phyloP scores from a whole-genome alignment of 2,797 vertebrate species.

The Acomys russatus region DNA sequence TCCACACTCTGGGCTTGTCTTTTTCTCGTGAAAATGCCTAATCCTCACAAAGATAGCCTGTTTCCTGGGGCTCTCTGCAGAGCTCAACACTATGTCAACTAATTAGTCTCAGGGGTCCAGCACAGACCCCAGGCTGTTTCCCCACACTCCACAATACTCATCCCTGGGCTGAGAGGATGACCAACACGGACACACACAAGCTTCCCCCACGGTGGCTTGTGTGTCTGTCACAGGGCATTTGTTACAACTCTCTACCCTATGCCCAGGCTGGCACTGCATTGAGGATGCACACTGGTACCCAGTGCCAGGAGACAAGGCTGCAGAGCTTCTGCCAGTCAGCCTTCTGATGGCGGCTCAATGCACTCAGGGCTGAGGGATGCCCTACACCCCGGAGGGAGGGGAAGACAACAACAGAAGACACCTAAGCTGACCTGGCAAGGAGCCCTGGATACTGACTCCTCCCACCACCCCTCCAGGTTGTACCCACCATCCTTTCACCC shows the following conservation, averaged over 20 bases:
- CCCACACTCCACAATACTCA: fast-evolving
- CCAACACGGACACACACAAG: fast-evolving
- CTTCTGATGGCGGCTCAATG: background rate
- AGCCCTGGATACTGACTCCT: background rate
- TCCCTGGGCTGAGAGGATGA: background rate
- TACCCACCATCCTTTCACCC: background rate
- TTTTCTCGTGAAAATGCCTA: background rate
- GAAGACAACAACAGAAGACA: background rate
- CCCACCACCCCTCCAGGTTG: background rate
- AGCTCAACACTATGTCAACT: fast-evolving
- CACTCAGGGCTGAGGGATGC: background rate
- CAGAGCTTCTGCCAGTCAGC: background rate
- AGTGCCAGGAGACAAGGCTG: background rate
- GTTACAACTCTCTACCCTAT: background rate
- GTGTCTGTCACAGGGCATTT: background rate
- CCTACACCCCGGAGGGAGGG: background rate
- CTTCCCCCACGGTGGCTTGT: background rate
- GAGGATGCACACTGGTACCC: background rate
- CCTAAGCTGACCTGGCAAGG: background rate
- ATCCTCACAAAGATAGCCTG: background rate
- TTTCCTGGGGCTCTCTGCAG: background rate
- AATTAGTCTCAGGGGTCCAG: background rate
- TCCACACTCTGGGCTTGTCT: background rate
- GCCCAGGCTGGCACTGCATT: background rate
- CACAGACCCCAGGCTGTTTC: background rate